Evolutionary conservation across 2,797 vertebrate genomes (phyloP).

Genomic region (Neostethus bicornis): DNA sequence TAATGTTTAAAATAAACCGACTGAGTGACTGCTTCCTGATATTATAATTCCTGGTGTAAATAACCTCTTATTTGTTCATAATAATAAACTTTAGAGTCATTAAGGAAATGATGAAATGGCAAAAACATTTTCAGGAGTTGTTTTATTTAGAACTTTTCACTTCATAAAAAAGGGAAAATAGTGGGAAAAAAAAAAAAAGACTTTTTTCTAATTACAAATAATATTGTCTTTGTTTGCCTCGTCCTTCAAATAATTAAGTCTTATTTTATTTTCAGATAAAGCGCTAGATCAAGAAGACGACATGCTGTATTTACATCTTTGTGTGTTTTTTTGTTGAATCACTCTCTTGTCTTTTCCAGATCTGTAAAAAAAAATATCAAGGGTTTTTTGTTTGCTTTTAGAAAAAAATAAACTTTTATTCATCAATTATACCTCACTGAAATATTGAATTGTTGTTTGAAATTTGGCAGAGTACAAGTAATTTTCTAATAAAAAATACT

Average conservation of each 20-base stretch:
- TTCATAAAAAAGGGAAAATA: conserved; percentile 55
- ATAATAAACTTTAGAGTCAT: not conserved
- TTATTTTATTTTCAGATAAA: conserved; percentile 6
- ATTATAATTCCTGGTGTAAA: not conserved
- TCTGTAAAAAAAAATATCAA: conserved; percentile 76
- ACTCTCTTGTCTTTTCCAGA: conserved; percentile 91
- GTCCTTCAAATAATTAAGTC: conserved; percentile 25
- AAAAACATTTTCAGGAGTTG: conserved; percentile 16
- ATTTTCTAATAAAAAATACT: too few relatives aligned
- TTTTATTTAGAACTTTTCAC: conserved; percentile 68
- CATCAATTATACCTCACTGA: too few relatives aligned
- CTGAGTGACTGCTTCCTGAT: conserved; percentile 14
- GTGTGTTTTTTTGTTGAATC: conserved; percentile 83
- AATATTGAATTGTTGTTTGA: too few relatives aligned
- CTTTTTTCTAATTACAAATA: conserved; percentile 17
- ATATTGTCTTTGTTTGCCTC: conserved; percentile 7
- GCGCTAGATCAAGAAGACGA: not conserved
- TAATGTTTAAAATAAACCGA: conserved; percentile 13
- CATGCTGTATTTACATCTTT: conserved; percentile 75
- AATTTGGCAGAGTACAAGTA: too few relatives aligned
- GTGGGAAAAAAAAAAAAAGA: conserved; percentile 14
- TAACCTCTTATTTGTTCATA: not conserved
- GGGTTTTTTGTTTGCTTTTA: too few relatives aligned
- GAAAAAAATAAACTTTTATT: too few relatives aligned
- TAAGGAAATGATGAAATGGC: not conserved